These are phyloP conservation scores for Aurelia coerulea DNA, from an alignment of 30 jellyfish, hydroid and myxozoan genomes.

Conservation along the genomic window DNA sequence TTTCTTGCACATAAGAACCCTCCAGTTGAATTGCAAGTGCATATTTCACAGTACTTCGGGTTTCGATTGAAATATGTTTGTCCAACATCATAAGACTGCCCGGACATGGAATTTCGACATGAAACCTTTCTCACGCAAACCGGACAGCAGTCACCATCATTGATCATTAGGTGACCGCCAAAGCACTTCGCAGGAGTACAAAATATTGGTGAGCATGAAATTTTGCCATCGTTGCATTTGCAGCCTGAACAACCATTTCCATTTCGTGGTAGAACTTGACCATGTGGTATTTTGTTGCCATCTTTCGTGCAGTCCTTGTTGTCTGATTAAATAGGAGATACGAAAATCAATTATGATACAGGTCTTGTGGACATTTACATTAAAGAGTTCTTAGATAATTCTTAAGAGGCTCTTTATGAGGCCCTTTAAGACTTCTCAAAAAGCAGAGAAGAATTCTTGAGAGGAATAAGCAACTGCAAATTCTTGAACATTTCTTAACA, in stretches of 20 bases:
- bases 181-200: conserved; percentile 50
- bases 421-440: no score
- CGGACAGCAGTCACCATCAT: conserved; percentile 86
- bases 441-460: no score
- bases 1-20: conserved; percentile 31
- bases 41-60: conserved; percentile 28
- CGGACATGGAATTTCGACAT: conserved; percentile 17
- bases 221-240: conserved; percentile 64
- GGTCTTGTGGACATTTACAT: no score
- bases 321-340: no score
- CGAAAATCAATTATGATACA: no score
- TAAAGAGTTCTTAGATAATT: no score
- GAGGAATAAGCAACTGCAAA: no score
- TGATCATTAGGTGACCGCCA: conserved; percentile 26
- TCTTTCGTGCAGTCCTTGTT: conserved; percentile 29
- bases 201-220: conserved; percentile 38
- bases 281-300: conserved; percentile 32
- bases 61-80: conserved; percentile 18
- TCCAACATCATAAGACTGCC: conserved; percentile 26
- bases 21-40: conserved; percentile 63
- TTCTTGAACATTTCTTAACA: no score
- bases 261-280: conserved; percentile 10
- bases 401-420: no score
- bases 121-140: conserved; percentile 19
- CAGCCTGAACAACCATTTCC: conserved; percentile 66